phyloP scores from a whole-genome alignment of 2,797 vertebrate species.

The Falco berigora region DNA sequence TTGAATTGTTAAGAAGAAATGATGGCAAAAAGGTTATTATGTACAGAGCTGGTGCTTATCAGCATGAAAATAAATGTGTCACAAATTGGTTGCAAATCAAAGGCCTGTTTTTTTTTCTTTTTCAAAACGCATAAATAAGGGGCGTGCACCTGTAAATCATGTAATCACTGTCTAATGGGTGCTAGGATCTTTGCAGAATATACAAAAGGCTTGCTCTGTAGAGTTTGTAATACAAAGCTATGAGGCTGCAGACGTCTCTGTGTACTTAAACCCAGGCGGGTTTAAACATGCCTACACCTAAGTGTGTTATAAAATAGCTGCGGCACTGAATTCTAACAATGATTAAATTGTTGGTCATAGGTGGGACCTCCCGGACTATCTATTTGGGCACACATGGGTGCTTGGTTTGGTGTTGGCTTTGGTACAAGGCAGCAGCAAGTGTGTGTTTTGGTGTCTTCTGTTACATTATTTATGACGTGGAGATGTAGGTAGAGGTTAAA shows the following conservation, averaged over 20 bases:
- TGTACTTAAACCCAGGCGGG: not conserved
- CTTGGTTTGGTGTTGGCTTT: not conserved
- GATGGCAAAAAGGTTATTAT: not conserved
- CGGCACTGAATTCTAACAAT: not conserved
- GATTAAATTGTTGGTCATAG: not conserved
- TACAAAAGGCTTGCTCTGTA: not conserved
- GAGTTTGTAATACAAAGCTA: not conserved
- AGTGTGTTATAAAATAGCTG: not conserved
- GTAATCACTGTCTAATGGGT: not conserved
- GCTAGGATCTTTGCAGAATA: not conserved
- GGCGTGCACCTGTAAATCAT: not conserved
- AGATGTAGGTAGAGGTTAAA: not conserved
- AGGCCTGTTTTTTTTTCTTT: not conserved
- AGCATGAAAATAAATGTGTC: not conserved
- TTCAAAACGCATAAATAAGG: not conserved
- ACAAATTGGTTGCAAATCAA: slow-evolving; percentile 4
- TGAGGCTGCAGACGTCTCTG: not conserved
- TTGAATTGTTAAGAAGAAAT: not conserved
- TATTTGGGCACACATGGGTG: fast-evolving
- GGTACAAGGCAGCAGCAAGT: not conserved
- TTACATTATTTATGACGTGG: not conserved
- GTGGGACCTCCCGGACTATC: not conserved
- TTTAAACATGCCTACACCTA: not conserved
- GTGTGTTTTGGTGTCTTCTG: not conserved
- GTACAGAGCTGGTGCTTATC: not conserved